Evolutionary conservation across 23 tunicate species (phyloP).

Genomic region (Botrylloides violaceus): DNA sequence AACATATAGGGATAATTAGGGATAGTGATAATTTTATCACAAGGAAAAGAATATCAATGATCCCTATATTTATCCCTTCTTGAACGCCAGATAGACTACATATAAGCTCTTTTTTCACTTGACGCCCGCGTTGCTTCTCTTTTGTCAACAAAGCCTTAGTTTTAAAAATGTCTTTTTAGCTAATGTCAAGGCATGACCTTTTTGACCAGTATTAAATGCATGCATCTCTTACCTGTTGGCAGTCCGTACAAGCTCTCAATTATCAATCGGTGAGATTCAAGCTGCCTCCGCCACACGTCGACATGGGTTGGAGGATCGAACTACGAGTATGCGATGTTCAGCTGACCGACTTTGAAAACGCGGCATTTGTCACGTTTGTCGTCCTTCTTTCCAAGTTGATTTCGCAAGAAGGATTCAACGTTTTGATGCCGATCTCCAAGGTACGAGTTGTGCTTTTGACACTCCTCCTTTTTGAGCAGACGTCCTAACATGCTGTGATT

Average conservation of each 20-base stretch:
- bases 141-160: too few species aligned
- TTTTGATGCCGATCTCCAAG: slow-evolving; percentile 64
- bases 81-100: too few species aligned
- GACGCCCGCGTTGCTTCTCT: too few species aligned
- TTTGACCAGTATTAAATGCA: too few species aligned
- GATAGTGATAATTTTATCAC: too few species aligned
- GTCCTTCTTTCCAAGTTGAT: slow-evolving; percentile 64
- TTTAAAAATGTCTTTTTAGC: too few species aligned
- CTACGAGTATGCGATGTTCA: slow-evolving; percentile 72
- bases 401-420: slow-evolving; percentile 48
- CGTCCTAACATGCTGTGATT: not conserved
- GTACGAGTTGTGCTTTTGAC: slow-evolving; percentile 21
- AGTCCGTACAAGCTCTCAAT: slow-evolving; percentile 81
- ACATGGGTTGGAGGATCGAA: slow-evolving; percentile 83
- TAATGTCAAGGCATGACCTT: too few species aligned
- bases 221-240: slow-evolving; percentile 4
- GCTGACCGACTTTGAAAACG: slow-evolving; percentile 82
- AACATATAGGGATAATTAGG: too few species aligned
- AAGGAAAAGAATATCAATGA: too few species aligned
- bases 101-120: too few species aligned
- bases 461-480: not conserved
- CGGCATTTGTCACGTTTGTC: slow-evolving; percentile 69
- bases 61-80: too few species aligned
- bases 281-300: slow-evolving; percentile 71
- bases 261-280: slow-evolving; percentile 86